phyloP scores from a whole-genome alignment of 2,113 vertebrate species.

The Neodon shergylaensis region DNA sequence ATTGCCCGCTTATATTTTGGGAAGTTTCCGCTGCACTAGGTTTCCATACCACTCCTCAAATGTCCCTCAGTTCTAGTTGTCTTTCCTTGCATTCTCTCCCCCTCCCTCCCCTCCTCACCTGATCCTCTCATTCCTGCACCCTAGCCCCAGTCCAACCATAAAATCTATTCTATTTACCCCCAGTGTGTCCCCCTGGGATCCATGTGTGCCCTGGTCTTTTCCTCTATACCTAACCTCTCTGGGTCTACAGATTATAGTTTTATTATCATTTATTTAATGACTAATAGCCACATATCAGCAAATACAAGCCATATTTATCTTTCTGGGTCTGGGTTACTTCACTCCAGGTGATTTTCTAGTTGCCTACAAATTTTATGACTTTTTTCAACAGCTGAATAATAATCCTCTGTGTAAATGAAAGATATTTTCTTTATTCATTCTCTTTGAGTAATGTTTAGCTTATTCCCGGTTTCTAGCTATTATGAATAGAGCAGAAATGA shows the following conservation, averaged over 20 bases:
- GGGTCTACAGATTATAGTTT: neutral
- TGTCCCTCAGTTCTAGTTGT: neutral
- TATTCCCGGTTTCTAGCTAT: neutral
- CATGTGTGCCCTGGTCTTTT: neutral
- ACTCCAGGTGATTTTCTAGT: neutral
- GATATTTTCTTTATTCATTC: neutral
- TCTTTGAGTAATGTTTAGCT: neutral
- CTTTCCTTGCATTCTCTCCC: neutral
- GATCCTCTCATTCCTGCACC: neutral
- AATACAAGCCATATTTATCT: neutral
- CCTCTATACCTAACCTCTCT: neutral
- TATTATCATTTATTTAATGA: neutral
- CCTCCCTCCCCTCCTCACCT: neutral
- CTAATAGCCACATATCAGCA: neutral
- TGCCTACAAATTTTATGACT: neutral
- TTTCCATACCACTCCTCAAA: neutral
- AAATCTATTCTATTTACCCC: neutral
- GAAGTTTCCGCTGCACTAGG: neutral
- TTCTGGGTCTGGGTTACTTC: neutral
- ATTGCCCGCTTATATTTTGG: neutral
- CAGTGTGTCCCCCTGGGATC: neutral
- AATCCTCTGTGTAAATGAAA: neutral
- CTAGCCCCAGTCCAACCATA: neutral
- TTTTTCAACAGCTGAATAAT: neutral
- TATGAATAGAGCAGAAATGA: neutral